A percentile compares a stretch with the other conserved stretches of the same genome.
These are phyloP conservation scores for Terrapene triunguis DNA, from an alignment of 2,113 vertebrate species.

Conservation along the genomic window DNA sequence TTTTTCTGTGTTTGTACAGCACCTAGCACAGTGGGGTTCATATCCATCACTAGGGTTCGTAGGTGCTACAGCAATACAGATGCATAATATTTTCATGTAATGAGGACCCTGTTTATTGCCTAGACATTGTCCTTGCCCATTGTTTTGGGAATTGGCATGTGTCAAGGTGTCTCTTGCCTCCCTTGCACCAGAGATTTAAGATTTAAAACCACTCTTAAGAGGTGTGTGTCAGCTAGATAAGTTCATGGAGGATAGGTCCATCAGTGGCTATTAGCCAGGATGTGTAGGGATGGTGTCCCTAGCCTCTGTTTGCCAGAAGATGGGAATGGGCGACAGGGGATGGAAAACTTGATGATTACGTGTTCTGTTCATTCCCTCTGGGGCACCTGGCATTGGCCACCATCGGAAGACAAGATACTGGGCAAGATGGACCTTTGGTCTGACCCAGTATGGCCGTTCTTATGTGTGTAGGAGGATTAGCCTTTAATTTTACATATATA, in stretches of 20 bases:
- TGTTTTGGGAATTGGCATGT: neutral
- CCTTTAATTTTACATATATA: neutral
- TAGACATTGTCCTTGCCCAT: neutral
- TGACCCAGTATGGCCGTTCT: too few relatives aligned
- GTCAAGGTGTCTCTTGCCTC: neutral
- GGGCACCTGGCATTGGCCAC: too few relatives aligned
- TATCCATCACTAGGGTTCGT: neutral
- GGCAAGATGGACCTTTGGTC: too few relatives aligned
- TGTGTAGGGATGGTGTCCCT: too few relatives aligned
- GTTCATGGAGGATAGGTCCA: too few relatives aligned
- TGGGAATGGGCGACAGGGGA: too few relatives aligned
- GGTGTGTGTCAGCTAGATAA: neutral
- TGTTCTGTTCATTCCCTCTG: too few relatives aligned
- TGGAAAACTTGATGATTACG: too few relatives aligned
- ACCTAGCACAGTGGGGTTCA: neutral
- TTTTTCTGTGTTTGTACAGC: neutral
- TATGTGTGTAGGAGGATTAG: neutral
- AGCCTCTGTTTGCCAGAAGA: too few relatives aligned
- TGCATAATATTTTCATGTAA: neutral
- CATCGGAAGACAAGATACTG: too few relatives aligned
- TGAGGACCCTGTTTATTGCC: accelerated
- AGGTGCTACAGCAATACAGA: neutral
- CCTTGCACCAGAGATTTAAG: neutral
- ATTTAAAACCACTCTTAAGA: neutral
- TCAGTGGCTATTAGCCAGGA: too few relatives aligned